Conservation (phyloP, 2,888 invertebrate genomes). For the Hyalella azteca region DNA sequence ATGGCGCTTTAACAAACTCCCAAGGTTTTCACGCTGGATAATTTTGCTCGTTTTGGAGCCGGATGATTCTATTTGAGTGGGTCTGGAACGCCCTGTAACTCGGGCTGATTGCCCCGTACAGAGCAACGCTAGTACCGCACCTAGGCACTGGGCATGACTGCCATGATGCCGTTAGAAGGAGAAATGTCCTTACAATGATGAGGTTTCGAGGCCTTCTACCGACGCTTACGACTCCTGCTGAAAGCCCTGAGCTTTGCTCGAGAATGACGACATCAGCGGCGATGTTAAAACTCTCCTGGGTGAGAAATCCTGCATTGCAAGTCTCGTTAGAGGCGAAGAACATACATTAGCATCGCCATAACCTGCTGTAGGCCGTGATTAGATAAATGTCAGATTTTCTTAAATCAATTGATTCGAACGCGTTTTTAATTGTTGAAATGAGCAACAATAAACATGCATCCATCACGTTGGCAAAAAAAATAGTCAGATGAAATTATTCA, state of each 20-base stretch:
- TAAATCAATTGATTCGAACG: too few relatives aligned
- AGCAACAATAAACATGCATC: too few relatives aligned
- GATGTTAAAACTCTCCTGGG: constrained; percentile 7
- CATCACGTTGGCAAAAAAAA: too few relatives aligned
- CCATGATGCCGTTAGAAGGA: constrained; percentile 8
- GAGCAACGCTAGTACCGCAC: neutral
- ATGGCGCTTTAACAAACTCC: constrained; percentile 18
- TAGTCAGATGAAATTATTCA: too few relatives aligned
- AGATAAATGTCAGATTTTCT: too few relatives aligned
- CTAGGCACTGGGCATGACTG: constrained; percentile 1
- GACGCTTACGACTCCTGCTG: neutral
- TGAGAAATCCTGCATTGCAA: too few relatives aligned
- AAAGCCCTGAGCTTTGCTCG: neutral
- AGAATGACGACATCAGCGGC: neutral
- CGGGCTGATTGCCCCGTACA: constrained; percentile 8
- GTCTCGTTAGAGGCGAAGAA: too few relatives aligned
- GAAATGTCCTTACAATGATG: constrained; percentile 1
- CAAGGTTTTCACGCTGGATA: constrained; percentile 15
- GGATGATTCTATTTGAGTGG: constrained; percentile 21
- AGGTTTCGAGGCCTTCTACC: neutral
- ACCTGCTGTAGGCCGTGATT: too few relatives aligned
- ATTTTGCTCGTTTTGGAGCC: constrained; percentile 17
- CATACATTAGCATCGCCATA: too few relatives aligned
- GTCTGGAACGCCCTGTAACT: constrained; percentile 6
- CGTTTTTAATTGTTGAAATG: too few relatives aligned